phyloP scores from a whole-genome alignment of 2,113 vertebrate genomes.

The Sarotherodon lohbergeri region DNA sequence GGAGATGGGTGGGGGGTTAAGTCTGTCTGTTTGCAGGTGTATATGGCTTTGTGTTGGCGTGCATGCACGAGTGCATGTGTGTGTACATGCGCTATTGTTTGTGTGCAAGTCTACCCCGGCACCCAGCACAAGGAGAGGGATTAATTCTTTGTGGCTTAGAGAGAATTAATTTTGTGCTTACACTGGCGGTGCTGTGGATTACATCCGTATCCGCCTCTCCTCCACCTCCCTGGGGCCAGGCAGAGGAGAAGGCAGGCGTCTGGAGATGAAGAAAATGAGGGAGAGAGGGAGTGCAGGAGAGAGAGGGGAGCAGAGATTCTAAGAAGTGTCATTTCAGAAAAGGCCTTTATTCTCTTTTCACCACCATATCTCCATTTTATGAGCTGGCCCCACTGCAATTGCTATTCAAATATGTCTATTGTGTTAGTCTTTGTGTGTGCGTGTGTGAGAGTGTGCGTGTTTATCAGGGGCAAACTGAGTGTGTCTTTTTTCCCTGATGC shows the following conservation, averaged over 20 bases:
- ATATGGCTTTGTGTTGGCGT: slow-evolving; percentile 5
- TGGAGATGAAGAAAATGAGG: slow-evolving; percentile 56
- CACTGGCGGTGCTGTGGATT: slow-evolving; percentile 73
- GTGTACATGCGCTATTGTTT: slow-evolving; percentile 45
- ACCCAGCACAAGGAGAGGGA: slow-evolving; percentile 67
- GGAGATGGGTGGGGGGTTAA: not conserved
- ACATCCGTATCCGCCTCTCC: slow-evolving; percentile 70
- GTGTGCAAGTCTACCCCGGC: slow-evolving; percentile 41
- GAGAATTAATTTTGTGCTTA: slow-evolving; percentile 80
- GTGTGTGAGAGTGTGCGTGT: not conserved
- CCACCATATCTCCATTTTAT: slow-evolving; percentile 45
- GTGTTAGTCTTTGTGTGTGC: not conserved
- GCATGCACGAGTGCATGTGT: not conserved
- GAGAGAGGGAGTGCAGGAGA: not conserved
- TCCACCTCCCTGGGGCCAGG: slow-evolving; percentile 51
- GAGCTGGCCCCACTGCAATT: slow-evolving; percentile 6
- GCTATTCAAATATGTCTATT: slow-evolving; percentile 43
- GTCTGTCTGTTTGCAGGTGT: slow-evolving; percentile 15
- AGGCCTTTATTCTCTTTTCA: slow-evolving; percentile 45
- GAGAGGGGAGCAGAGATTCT: slow-evolving; percentile 4
- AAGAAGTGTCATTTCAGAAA: slow-evolving; percentile 59
- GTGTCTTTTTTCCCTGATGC: slow-evolving; percentile 43
- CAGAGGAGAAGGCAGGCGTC: slow-evolving; percentile 53
- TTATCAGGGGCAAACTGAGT: slow-evolving; percentile 23
- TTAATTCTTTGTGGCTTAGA: slow-evolving; percentile 80